Conservation (phyloP, 2,797 vertebrate genomes). For the Antrozous pallidus region DNA sequence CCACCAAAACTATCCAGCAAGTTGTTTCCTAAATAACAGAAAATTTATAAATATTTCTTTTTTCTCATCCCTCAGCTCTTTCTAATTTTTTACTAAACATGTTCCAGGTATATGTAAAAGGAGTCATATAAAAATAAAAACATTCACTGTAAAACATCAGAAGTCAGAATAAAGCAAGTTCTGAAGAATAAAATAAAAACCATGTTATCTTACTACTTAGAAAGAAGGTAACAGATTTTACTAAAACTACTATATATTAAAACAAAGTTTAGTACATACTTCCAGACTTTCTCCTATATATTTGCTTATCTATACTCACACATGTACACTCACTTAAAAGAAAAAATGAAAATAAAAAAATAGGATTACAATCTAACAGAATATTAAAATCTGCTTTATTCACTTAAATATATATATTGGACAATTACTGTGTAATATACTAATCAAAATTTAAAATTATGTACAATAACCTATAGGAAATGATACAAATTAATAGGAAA, state of each 20-base stretch:
- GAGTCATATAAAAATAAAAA: constrained; percentile 17
- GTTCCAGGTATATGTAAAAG: background rate
- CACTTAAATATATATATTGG: background rate
- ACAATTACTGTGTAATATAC: background rate
- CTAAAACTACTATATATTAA: background rate
- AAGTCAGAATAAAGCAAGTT: constrained; percentile 27
- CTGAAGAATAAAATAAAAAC: constrained; percentile 47
- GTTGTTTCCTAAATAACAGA: constrained; percentile 58
- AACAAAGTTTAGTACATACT: background rate
- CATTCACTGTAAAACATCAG: background rate
- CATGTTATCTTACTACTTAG: background rate
- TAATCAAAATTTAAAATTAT: constrained; percentile 21
- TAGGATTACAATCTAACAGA: background rate
- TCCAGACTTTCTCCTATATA: background rate
- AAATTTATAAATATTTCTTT: constrained; percentile 33
- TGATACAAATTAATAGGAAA: background rate
- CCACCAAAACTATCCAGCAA: constrained; percentile 61
- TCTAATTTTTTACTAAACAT: constrained; percentile 28
- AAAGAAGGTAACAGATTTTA: constrained; percentile 12
- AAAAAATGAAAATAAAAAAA: background rate
- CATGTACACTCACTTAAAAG: background rate
- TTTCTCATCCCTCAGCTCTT: background rate
- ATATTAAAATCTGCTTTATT: constrained; percentile 4
- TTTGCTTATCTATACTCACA: constrained; percentile 18
- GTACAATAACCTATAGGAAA: background rate